phyloP scores from a whole-genome alignment of 1,140 invertebrate genomes.

The Zaprionus inermis region DNA sequence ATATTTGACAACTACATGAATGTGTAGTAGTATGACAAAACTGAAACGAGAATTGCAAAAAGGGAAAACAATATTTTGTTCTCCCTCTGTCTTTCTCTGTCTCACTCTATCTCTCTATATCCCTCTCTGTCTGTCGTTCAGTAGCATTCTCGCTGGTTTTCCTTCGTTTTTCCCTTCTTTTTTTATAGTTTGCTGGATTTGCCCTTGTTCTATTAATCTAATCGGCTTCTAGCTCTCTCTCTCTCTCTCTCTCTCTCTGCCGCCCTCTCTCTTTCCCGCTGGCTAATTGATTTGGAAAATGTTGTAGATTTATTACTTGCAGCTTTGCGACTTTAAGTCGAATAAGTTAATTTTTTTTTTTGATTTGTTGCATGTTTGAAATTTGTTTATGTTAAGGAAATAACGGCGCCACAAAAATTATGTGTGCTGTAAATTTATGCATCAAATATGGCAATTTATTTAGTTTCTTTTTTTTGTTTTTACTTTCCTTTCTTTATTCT shows the following conservation, averaged over 20 bases:
- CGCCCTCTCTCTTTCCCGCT: background rate
- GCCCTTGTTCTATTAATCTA: no score
- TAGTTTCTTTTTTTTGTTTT: constrained; percentile 55
- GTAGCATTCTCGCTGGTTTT: background rate
- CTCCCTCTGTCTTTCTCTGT: background rate
- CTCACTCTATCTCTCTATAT: constrained; percentile 3
- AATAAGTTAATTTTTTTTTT: background rate
- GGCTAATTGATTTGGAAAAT: constrained; percentile 1
- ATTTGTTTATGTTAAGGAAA: constrained; percentile 47
- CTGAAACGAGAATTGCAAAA: background rate
- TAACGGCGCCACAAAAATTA: constrained; percentile 45
- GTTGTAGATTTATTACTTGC: constrained; percentile 14
- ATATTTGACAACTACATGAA: background rate
- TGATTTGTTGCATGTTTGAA: constrained; percentile 24
- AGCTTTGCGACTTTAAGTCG: constrained; percentile 4
- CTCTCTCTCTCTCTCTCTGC: background rate
- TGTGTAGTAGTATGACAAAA: background rate
- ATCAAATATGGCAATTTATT: constrained; percentile 73
- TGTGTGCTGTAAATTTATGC: constrained; percentile 63
- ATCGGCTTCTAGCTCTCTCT: background rate
- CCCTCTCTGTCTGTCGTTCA: background rate
- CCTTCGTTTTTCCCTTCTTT: background rate
- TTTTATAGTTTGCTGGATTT: background rate
- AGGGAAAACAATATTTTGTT: background rate
- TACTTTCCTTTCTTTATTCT: constrained; percentile 13